phyloP scores from a whole-genome alignment of 92 coral and sea anemone species.

The Bergia sp. region DNA sequence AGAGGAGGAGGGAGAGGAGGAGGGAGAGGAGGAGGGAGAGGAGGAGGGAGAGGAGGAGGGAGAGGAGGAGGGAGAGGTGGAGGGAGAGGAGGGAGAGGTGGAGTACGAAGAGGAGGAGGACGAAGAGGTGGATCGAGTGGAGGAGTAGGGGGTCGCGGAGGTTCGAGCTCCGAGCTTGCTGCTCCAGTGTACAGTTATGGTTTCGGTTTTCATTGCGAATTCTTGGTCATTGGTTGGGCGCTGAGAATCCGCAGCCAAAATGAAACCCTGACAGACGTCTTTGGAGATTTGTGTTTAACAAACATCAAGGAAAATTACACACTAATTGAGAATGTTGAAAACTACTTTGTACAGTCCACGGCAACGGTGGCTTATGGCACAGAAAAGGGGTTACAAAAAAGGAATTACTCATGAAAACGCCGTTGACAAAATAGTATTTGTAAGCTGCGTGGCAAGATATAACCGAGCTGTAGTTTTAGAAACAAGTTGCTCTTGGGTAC shows the following conservation, averaged over 20 bases:
- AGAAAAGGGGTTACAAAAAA: background rate
- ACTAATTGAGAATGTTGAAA: background rate
- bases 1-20: too few relatives aligned
- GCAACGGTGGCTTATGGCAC: background rate
- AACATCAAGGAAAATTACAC: background rate
- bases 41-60: too few relatives aligned
- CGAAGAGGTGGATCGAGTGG: background rate
- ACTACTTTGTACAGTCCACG: background rate
- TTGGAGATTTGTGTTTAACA: background rate
- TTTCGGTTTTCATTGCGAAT: constrained; percentile 9
- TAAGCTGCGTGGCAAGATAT: constrained; percentile 3
- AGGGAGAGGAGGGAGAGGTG: background rate
- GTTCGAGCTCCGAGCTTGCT: background rate
- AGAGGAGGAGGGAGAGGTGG: too few relatives aligned
- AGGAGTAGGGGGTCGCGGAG: background rate
- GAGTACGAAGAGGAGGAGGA: background rate
- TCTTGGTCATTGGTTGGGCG: background rate
- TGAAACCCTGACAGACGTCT: background rate
- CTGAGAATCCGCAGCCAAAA: constrained; percentile 4
- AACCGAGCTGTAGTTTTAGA: background rate
- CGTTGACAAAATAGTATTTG: background rate
- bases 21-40: too few relatives aligned
- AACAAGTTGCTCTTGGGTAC: background rate
- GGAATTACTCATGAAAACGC: background rate
- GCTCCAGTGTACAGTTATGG: constrained; percentile 19